Percentiles rank a stretch among this genome's conserved stretches.
Evolutionary conservation across 1,140 invertebrate genomes (phyloP).

Genomic region (Gryon sp.): DNA sequence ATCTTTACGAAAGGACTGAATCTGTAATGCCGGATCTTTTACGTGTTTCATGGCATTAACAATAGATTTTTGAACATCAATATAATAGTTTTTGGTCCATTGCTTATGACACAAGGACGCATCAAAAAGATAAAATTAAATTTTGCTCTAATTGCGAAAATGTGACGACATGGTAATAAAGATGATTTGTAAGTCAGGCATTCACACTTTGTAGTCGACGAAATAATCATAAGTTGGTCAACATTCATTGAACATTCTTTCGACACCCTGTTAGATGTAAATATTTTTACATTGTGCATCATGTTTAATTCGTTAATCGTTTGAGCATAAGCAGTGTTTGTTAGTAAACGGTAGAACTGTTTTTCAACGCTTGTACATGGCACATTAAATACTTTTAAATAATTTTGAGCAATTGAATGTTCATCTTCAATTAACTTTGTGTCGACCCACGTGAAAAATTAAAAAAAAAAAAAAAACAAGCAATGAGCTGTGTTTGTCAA

Average conservation of each 20-base stretch:
- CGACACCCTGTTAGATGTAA: too few species aligned
- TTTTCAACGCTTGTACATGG: background rate
- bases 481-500: background rate
- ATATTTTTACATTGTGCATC: background rate
- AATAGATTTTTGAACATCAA: background rate
- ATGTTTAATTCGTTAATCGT: background rate
- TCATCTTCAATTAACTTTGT: background rate
- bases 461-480: background rate
- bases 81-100: constrained; percentile 13
- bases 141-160: constrained; percentile 7
- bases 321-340: constrained; percentile 6
- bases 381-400: background rate
- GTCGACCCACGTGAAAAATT: background rate
- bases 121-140: constrained; percentile 5
- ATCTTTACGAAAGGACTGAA: too few species aligned
- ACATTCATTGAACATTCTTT: background rate
- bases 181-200: background rate
- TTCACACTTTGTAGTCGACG: too few species aligned
- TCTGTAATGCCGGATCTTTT: too few species aligned
- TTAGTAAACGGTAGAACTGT: background rate
- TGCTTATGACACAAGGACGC: background rate
- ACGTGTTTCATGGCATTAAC: background rate
- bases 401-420: background rate
- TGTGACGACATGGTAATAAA: constrained; percentile 2
- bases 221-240: background rate